Evolutionary conservation across 2,888 invertebrate species (phyloP), one percentile per base, ranked within the genome.

Genomic region (Hypselothyrea guttata): DNA sequence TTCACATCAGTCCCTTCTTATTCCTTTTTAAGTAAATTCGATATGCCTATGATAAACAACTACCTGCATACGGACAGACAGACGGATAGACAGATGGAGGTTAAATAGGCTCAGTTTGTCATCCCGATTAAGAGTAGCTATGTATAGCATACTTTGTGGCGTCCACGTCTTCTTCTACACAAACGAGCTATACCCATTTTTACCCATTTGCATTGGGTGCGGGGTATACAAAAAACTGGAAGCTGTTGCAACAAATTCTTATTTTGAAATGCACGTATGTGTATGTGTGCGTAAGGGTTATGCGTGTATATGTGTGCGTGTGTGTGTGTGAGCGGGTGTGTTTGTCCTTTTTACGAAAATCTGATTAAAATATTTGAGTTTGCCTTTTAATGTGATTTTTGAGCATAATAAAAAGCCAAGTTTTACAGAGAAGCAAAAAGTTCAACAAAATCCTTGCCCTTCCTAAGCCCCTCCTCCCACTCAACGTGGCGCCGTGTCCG

Each of bases 371-470:
- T 87, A 86, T 88, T 87, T 88, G 85, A 88, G 87, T 83, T 87
- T 87, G 88, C 87, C 85, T 88, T 86, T 88, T 88, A 88, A 88
- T 88, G 88, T 87, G 88, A 88, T 88, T 88, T 87, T 84, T 87
- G 84, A 84, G 82, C 86, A 86, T 84, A 86, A 84, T 84, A 83
- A 82, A 82, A 85, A 85, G 78, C 78, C 60, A 58, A 79, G 64
- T 68, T 78, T 57, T 8, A 51, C 49, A 62, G 56, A 67, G 61
- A 53, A 56, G 56, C 58, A 52, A 69, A 72, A 70, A 70, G 73
- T 69, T 69, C 68, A 66, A 49, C 35, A 59, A 58, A 47, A 22
- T 22, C 22, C 22, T 22, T 22, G 22, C 16, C 38, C 40, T n/a
- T 7, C 8, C 48, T 5, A 7, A 1, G 9, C 22, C 16, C 9